Evolutionary conservation across 2,797 vertebrate genomes (phyloP).

Genomic region (Rhynchotus rufescens): DNA sequence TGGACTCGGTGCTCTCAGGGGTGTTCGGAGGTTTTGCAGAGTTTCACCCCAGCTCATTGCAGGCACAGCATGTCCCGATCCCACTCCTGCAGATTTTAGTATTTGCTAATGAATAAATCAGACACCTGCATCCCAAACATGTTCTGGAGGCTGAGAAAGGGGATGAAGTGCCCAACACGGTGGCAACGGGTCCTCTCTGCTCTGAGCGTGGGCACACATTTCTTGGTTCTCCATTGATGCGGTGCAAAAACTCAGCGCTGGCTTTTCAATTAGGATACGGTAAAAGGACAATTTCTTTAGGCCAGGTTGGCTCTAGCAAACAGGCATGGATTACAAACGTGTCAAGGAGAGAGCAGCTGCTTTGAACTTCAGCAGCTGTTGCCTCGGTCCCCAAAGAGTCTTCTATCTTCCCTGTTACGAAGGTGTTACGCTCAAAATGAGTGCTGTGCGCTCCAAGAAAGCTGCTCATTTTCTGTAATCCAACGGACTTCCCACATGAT

Average conservation of each 20-base stretch:
- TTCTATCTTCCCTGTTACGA: background rate
- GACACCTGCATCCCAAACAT: background rate
- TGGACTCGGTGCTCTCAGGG: background rate
- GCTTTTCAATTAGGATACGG: no score
- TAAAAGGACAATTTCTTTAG: background rate
- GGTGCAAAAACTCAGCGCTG: no score
- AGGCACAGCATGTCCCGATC: background rate
- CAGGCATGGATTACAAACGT: background rate
- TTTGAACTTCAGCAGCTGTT: background rate
- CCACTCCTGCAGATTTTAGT: background rate
- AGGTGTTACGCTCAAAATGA: background rate
- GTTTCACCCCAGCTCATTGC: background rate
- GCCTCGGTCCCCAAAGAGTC: background rate
- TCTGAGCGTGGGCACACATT: background rate
- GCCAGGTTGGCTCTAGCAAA: background rate
- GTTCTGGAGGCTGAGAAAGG: background rate
- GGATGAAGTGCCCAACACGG: background rate
- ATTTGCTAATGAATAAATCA: background rate
- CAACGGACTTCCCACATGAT: background rate
- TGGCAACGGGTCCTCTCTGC: background rate
- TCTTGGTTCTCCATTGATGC: no score
- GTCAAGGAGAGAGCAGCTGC: background rate
- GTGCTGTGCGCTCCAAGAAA: rapidly evolving
- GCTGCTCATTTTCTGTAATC: background rate
- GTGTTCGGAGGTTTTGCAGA: background rate